Evolutionary conservation across 2,113 vertebrate genomes (phyloP).

Genomic region (Rhodinocichla rosea): DNA sequence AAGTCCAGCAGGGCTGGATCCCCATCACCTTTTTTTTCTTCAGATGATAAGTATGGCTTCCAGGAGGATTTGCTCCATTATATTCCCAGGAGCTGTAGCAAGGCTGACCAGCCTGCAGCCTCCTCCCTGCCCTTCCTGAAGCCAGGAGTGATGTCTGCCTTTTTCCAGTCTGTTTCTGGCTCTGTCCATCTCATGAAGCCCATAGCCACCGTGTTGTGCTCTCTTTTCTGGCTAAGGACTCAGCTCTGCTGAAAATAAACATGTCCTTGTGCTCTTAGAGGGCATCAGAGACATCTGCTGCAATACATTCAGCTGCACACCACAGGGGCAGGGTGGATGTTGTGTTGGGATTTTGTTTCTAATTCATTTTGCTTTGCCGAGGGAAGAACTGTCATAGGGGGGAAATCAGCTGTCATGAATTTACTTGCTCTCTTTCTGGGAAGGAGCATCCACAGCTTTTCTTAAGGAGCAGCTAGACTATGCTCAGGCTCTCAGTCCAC

Average conservation of each 20-base stretch:
- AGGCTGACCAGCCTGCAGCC: background rate
- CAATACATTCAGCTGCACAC: background rate
- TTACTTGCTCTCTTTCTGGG: background rate
- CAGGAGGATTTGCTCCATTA: background rate
- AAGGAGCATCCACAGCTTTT: background rate
- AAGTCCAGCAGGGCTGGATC: background rate
- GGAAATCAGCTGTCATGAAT: background rate
- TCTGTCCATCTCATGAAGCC: background rate
- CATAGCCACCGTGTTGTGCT: background rate
- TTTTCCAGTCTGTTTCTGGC: background rate
- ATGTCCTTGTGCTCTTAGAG: background rate
- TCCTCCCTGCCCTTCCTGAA: background rate
- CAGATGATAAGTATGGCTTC: background rate
- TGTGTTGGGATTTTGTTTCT: background rate
- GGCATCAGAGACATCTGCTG: background rate
- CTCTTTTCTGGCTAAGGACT: background rate
- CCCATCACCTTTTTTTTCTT: background rate
- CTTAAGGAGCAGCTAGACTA: background rate
- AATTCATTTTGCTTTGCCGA: background rate
- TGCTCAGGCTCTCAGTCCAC: background rate
- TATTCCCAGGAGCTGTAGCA: background rate
- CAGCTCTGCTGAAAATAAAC: background rate
- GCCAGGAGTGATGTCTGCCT: rapidly evolving
- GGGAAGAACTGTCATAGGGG: background rate
- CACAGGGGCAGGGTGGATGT: background rate